phyloP scores from a whole-genome alignment of 92 coral and sea anemone species.

The Epizoanthus fatuus region DNA sequence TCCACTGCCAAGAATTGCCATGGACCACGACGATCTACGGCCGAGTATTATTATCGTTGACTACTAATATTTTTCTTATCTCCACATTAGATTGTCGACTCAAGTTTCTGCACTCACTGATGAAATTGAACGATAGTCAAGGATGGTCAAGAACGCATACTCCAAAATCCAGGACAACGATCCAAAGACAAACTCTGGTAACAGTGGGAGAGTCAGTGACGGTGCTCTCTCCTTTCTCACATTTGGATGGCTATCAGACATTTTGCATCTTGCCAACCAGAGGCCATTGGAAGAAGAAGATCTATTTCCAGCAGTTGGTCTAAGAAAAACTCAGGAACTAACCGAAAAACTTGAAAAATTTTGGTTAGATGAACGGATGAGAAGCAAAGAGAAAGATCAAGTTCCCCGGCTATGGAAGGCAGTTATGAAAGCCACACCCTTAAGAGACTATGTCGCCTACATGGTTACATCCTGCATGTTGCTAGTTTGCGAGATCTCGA shows the following conservation, averaged over 20 bases:
- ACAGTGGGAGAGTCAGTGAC: neutral
- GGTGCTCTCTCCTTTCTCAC: neutral
- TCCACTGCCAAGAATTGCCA: too few relatives aligned
- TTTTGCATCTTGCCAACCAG: neutral
- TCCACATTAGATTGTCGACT: too few relatives aligned
- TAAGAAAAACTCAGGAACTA: neutral
- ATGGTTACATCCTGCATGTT: neutral
- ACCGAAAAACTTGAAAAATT: conserved; percentile 12
- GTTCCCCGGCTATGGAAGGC: conserved; percentile 6
- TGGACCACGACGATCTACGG: too few relatives aligned
- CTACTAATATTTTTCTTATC: too few relatives aligned
- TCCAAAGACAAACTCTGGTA: too few relatives aligned
- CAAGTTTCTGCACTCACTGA: too few relatives aligned
- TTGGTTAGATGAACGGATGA: neutral
- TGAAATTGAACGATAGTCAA: too few relatives aligned
- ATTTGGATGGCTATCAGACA: conserved; percentile 14
- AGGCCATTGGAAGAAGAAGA: conserved; percentile 12
- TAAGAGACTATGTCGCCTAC: neutral
- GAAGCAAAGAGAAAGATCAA: neutral
- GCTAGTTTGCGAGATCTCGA: neutral
- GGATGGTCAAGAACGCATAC: neutral
- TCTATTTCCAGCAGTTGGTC: conserved; percentile 2
- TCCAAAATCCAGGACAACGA: neutral
- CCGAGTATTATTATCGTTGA: too few relatives aligned
- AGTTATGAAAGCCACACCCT: neutral